These are phyloP conservation scores for Tenualosa ilisha DNA, from an alignment of 2,797 vertebrate genomes.

Conservation along the genomic window DNA sequence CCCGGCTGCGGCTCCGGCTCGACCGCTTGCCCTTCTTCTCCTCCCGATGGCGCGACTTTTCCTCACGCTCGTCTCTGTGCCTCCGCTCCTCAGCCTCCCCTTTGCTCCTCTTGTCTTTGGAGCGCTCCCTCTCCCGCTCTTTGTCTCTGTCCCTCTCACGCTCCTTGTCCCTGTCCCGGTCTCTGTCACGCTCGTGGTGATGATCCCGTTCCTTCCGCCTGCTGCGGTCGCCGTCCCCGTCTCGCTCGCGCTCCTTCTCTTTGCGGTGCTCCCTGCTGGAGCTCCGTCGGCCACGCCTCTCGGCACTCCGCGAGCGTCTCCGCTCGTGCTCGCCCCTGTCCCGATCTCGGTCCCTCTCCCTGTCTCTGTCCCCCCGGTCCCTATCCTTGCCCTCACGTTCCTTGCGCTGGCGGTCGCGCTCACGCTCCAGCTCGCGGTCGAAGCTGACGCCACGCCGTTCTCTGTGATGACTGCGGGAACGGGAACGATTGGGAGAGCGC, in stretches of 20 bases:
- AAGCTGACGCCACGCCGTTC: slow-evolving; percentile 91
- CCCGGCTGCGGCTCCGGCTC: slow-evolving; percentile 87
- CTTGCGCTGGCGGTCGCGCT: slow-evolving; percentile 79
- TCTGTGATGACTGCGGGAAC: slow-evolving; percentile 92
- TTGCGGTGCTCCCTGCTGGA: slow-evolving; percentile 84
- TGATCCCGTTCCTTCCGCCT: slow-evolving; percentile 87
- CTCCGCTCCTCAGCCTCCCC: slow-evolving; percentile 79
- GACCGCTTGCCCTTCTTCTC: slow-evolving; percentile 86
- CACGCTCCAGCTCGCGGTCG: slow-evolving; percentile 93
- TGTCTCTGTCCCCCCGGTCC: slow-evolving; percentile 64
- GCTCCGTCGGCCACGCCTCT: slow-evolving; percentile 85
- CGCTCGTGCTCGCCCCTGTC: slow-evolving; percentile 79
- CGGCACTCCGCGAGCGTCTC: slow-evolving; percentile 79
- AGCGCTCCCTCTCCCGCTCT: slow-evolving; percentile 85
- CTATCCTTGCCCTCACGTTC: slow-evolving; percentile 72
- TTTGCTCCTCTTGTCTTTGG: slow-evolving; percentile 88
- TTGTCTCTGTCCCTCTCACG: slow-evolving; percentile 89
- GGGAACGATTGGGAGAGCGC: slow-evolving; percentile 89
- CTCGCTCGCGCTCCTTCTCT: slow-evolving; percentile 82
- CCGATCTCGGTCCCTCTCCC: slow-evolving; percentile 72
- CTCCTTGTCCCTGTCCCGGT: slow-evolving; percentile 89
- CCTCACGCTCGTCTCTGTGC: slow-evolving; percentile 81
- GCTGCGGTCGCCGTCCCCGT: slow-evolving; percentile 74
- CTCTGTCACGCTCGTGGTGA: slow-evolving; percentile 88
- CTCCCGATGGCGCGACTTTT: slow-evolving; percentile 77